Conservation (phyloP, 2,797 vertebrate species). For the Poeciliopsis presidionis region DNA sequence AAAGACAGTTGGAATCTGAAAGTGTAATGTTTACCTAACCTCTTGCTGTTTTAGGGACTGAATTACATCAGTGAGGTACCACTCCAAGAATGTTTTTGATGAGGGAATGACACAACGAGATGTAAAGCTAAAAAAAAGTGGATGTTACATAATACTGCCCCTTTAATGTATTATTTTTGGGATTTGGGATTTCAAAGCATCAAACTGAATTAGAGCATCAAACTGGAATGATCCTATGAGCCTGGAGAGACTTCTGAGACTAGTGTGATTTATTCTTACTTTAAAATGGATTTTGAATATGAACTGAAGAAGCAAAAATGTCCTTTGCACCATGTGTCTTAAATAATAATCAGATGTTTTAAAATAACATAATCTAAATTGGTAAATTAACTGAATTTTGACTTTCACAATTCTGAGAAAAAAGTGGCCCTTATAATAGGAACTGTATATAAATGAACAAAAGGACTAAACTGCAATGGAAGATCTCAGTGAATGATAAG, state of each 20-base stretch:
- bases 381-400: not conserved
- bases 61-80: too few relatives aligned
- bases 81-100: too few relatives aligned
- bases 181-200: too few relatives aligned
- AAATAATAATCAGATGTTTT: not conserved
- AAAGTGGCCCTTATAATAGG: too few relatives aligned
- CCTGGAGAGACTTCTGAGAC: not conserved
- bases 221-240: not conserved
- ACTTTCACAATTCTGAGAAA: too few relatives aligned
- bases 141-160: too few relatives aligned
- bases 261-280: conserved; percentile 2
- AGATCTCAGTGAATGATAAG: too few relatives aligned
- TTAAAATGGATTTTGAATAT: not conserved
- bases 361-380: not conserved
- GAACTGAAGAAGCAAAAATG: not conserved
- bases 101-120: too few relatives aligned
- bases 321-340: not conserved
- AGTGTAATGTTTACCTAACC: conserved; percentile 35
- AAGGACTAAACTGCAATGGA: too few relatives aligned
- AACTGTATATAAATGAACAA: too few relatives aligned
- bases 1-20: conserved; percentile 15
- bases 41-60: not conserved
- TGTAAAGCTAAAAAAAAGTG: too few relatives aligned
- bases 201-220: not conserved
- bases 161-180: too few relatives aligned